Conservation (phyloP, 2,797 vertebrate genomes). For the Bradypus variegatus region DNA sequence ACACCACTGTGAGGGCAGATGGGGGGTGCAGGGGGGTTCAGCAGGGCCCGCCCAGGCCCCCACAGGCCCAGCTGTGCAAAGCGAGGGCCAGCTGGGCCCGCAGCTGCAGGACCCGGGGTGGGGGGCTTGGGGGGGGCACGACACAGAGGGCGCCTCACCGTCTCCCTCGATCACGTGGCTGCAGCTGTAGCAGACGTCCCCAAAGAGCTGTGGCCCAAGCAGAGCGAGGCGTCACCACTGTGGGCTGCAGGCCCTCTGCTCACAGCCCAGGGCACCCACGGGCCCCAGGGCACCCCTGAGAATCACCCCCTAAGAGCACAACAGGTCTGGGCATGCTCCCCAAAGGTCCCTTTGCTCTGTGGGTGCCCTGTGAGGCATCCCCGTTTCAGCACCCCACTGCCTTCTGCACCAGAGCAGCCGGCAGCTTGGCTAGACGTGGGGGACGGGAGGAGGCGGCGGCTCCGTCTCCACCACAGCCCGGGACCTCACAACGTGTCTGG, state of each 20-base stretch:
- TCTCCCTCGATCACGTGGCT: slow-evolving; percentile 80
- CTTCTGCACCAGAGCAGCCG: background rate
- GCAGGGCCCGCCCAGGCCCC: background rate
- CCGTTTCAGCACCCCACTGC: background rate
- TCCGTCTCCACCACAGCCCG: background rate
- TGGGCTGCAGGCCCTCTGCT: fast-evolving
- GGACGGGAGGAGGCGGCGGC: background rate
- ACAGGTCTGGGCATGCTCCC: background rate
- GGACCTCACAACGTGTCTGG: too few species aligned
- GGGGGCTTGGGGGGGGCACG: background rate
- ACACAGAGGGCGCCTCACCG: slow-evolving; percentile 69
- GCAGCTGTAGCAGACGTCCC: slow-evolving; percentile 79
- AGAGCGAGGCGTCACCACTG: slow-evolving; percentile 38
- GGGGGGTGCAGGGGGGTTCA: background rate
- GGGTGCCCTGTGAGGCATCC: background rate
- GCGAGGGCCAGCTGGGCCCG: slow-evolving; percentile 46
- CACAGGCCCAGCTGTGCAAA: slow-evolving; percentile 60
- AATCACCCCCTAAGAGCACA: background rate
- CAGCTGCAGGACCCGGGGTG: slow-evolving; percentile 42
- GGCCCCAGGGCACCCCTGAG: background rate
- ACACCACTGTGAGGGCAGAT: slow-evolving; percentile 71
- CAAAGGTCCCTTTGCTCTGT: background rate
- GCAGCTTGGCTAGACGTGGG: too few species aligned
- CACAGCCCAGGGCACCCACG: too few species aligned
- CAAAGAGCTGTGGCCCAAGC: slow-evolving; percentile 73